These are phyloP conservation scores for Macrobrachium rosenbergii DNA, from an alignment of 1,140 invertebrate species.

Conservation along the genomic window DNA sequence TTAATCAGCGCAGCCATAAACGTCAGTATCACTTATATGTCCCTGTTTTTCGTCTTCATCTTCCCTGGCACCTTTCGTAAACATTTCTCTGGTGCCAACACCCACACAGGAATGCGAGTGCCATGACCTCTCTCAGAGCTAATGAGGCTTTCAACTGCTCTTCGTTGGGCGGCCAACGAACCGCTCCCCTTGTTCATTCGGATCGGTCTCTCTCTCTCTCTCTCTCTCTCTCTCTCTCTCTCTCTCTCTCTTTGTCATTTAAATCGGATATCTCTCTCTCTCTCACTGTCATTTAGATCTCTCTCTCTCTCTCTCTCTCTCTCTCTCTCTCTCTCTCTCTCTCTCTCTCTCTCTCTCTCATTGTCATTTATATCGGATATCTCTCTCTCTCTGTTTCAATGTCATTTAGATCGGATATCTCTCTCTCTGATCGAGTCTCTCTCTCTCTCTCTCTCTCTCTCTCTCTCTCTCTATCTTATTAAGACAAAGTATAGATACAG, in stretches of 20 bases:
- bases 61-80: too few species aligned
- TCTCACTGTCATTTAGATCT: not conserved
- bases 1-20: not conserved
- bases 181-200: not conserved
- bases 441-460: too few species aligned
- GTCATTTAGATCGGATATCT: not conserved
- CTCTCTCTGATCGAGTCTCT: too few species aligned
- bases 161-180: too few species aligned
- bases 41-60: too few species aligned
- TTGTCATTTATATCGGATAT: not conserved
- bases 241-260: not conserved
- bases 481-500: too few species aligned
- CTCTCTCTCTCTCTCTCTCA: not conserved
- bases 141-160: too few species aligned
- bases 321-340: not conserved
- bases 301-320: not conserved
- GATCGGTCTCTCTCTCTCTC: not conserved
- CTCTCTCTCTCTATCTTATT: too few species aligned
- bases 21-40: too few species aligned
- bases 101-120: too few species aligned
- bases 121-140: too few species aligned
- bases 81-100: too few species aligned
- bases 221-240: constrained; percentile 1
- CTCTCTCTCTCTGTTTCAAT: not conserved
- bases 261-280: not conserved